Conservation (phyloP, 2,888 invertebrate genomes). For the Eupithecia exiguata region DNA sequence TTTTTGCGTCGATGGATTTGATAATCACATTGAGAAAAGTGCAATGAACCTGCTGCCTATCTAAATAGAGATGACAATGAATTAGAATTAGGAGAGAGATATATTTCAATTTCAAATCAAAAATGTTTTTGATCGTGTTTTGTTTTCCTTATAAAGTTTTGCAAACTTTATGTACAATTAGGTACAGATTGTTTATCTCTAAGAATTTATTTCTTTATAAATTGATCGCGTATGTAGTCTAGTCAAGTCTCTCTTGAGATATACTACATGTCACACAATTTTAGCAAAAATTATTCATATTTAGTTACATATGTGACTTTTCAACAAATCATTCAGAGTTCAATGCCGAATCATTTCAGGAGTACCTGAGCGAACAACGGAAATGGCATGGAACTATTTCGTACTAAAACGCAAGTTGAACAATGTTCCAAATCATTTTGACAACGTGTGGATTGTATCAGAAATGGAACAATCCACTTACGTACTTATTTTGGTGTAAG, state of each 20-base stretch:
- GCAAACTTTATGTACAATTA: too few relatives aligned
- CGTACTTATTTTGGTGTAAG: too few relatives aligned
- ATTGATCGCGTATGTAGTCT: background rate
- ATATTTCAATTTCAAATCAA: too few relatives aligned
- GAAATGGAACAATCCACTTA: too few relatives aligned
- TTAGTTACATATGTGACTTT: background rate
- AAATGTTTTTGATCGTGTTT: background rate
- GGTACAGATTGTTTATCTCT: too few relatives aligned
- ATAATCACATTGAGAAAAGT: background rate
- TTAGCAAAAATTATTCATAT: background rate
- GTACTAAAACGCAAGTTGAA: too few relatives aligned
- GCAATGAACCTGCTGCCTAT: background rate
- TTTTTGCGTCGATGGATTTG: background rate
- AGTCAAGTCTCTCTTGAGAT: too few relatives aligned
- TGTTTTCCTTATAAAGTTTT: background rate
- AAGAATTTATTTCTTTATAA: background rate
- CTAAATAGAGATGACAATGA: background rate
- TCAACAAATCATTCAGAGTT: background rate
- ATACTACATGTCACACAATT: background rate
- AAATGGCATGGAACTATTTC: too few relatives aligned
- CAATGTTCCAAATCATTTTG: too few relatives aligned
- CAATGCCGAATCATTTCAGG: background rate
- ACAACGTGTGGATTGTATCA: too few relatives aligned
- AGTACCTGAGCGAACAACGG: too few relatives aligned
- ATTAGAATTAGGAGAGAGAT: too few relatives aligned